phyloP scores from a whole-genome alignment of 1,140 invertebrate species.

The Euura lappo region DNA sequence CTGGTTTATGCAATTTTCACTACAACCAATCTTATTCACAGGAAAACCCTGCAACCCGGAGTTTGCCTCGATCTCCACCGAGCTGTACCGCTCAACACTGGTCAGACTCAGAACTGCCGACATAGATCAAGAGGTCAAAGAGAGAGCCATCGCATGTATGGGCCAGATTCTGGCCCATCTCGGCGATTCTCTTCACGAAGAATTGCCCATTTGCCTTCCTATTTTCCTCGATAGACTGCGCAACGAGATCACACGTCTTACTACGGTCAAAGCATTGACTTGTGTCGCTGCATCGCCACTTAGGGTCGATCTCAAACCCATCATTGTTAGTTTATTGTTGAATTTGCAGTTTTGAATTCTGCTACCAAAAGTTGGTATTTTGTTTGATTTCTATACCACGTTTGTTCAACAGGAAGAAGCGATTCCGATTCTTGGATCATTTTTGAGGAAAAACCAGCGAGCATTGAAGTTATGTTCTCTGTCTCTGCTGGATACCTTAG shows the following conservation, averaged over 20 bases:
- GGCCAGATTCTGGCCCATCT: conserved; percentile 93
- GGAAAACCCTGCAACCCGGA: conserved; percentile 71
- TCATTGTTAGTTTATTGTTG: conserved; percentile 67
- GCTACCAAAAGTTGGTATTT: background rate
- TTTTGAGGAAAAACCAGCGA: conserved; percentile 96
- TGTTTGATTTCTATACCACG: conserved; percentile 26
- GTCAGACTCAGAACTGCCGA: conserved; percentile 90
- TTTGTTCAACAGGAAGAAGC: conserved; percentile 74
- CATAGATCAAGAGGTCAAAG: conserved; percentile 98
- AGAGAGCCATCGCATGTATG: conserved; percentile 96
- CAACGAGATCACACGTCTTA: conserved; percentile 96
- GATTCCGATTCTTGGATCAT: conserved; percentile 90
- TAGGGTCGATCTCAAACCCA: conserved; percentile 83
- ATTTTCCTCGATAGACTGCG: conserved; percentile 93
- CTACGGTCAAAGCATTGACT: conserved; percentile 94
- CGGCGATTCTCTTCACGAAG: conserved; percentile 77
- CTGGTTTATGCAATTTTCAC: conserved; percentile 8
- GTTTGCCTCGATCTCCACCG: conserved; percentile 77
- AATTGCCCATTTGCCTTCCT: conserved; percentile 85
- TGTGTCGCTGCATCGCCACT: conserved; percentile 92
- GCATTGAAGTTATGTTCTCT: conserved; percentile 92
- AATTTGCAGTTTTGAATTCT: background rate
- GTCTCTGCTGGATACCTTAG: conserved; percentile 87
- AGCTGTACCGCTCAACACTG: conserved; percentile 87
- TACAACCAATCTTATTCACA: conserved; percentile 28